phyloP scores from a whole-genome alignment of 2,888 invertebrate genomes.

The Hermodice carunculata region DNA sequence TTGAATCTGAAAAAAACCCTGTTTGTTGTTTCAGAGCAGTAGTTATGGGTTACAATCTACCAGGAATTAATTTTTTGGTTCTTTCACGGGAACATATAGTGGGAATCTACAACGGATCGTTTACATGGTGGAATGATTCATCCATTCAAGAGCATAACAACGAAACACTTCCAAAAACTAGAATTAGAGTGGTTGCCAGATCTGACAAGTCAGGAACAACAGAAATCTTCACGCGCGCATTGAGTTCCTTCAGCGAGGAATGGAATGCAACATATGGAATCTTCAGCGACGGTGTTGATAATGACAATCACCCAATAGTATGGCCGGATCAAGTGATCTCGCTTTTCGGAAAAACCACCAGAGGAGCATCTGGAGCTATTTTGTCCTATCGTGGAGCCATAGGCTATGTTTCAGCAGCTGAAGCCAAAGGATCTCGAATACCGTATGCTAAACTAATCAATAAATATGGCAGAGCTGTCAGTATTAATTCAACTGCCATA shows the following conservation, averaged over 20 bases:
- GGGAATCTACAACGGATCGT: slow-evolving; percentile 9
- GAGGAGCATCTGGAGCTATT: slow-evolving; percentile 31
- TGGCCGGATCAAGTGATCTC: slow-evolving; percentile 18
- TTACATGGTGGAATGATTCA: slow-evolving; percentile 2
- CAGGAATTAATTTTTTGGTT: background rate
- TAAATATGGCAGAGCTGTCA: slow-evolving; percentile 33
- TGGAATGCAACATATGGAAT: slow-evolving; percentile 51
- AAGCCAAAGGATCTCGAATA: slow-evolving; percentile 38
- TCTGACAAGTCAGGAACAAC: slow-evolving; percentile 63
- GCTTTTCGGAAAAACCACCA: slow-evolving; percentile 21
- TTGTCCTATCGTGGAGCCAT: slow-evolving; percentile 46
- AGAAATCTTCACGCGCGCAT: slow-evolving; percentile 52
- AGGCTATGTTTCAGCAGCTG: slow-evolving; percentile 55
- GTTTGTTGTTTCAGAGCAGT: slow-evolving; percentile 5
- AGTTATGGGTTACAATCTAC: slow-evolving; percentile 14
- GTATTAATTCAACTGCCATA: background rate
- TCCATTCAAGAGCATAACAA: background rate
- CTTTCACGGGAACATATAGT: background rate
- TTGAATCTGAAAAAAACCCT: too few relatives aligned
- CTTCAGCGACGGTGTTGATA: slow-evolving; percentile 45
- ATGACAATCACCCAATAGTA: slow-evolving; percentile 4
- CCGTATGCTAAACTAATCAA: slow-evolving; percentile 48
- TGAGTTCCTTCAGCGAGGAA: slow-evolving; percentile 46
- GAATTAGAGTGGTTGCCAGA: slow-evolving; percentile 54
- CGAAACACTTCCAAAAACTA: slow-evolving; percentile 39